Base-by-base conservation (phyloP, 2,888 invertebrate species). In the Conus canariensis region DNA sequence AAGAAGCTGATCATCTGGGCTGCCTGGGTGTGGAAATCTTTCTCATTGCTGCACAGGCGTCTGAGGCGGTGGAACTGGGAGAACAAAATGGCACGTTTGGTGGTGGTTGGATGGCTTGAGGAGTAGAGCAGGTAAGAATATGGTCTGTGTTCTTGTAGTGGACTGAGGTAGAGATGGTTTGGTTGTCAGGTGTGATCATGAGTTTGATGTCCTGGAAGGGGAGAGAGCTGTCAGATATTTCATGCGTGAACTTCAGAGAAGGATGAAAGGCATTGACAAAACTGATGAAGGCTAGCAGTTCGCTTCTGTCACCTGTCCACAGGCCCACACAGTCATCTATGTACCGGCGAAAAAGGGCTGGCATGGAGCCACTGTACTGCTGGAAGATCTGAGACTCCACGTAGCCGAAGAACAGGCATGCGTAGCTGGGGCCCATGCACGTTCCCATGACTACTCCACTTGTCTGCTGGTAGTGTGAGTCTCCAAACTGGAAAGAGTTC, bases 381-480 rank as follows among this genome's bases (percentile, higher is more conserved):
- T 12, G 8, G 85, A 85, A 58, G n/a, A 58, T 45, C 8, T 58
- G 85, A 4, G n/a, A 9, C 22, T 85, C 85, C 85, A 59, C n/a
- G 22, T 85, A 85, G 12, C 85, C 85, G 1, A 85, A 7, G 30
- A 59, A 58, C 30, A 85, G 22, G 19, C 85, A 85, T 12, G 85
- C 85, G 30, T 30, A 85, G 16, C 58, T 58, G 14, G 25, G 85
- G 85, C 85, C 85, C 85, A 85, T 85, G 7, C 58, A 0, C 10
- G 85, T 85, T n/a, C 85, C 85, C 59, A 85, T 85, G 25, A 59
- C 85, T 12, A 85, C 85, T 59, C 85, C 85, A 9, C 6, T 45
- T 9, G 58, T 58, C 59, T 85, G 85, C 22, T n/a, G 58, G 58
- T 30, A 85, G 16, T 56, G 56, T 9, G 8, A 10, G 59, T 85